Conservation (phyloP, 2,797 vertebrate genomes). For the Staurois parvus region DNA sequence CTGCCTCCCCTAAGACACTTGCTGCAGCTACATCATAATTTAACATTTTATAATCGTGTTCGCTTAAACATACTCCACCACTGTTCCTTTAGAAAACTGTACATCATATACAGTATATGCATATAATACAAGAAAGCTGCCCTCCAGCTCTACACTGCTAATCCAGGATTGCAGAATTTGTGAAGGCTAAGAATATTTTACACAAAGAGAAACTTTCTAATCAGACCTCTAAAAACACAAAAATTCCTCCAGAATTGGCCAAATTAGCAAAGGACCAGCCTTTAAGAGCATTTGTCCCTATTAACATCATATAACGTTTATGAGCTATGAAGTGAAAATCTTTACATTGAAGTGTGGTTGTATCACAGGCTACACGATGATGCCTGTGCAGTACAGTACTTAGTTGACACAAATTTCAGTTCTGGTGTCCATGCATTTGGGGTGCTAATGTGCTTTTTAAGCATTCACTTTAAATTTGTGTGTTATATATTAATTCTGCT, state of each 20-base stretch:
- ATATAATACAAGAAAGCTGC: not conserved
- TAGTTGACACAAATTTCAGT: not conserved
- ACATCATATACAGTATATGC: not conserved
- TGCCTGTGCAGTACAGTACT: not conserved
- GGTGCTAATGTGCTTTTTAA: not conserved
- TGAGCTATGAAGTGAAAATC: not conserved
- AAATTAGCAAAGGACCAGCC: too few relatives aligned
- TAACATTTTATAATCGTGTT: constrained; percentile 18
- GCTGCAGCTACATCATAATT: constrained; percentile 1
- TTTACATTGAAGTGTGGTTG: not conserved
- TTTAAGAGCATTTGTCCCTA: too few relatives aligned
- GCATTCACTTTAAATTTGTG: not conserved
- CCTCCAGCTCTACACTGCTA: not conserved
- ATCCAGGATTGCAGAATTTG: not conserved
- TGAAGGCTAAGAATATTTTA: too few relatives aligned
- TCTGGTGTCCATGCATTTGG: not conserved
- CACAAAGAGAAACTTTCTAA: too few relatives aligned
- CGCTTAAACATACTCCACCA: not conserved
- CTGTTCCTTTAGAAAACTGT: not conserved
- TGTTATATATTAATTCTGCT: not conserved
- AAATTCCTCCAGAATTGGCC: too few relatives aligned
- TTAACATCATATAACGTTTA: not conserved
- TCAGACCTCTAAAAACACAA: too few relatives aligned
- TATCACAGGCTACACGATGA: not conserved
- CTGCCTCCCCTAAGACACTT: not conserved